Evolutionary conservation across 2,888 invertebrate species (phyloP), one percentile per base, ranked within the genome.

Genomic region (Nymphalis c-album): DNA sequence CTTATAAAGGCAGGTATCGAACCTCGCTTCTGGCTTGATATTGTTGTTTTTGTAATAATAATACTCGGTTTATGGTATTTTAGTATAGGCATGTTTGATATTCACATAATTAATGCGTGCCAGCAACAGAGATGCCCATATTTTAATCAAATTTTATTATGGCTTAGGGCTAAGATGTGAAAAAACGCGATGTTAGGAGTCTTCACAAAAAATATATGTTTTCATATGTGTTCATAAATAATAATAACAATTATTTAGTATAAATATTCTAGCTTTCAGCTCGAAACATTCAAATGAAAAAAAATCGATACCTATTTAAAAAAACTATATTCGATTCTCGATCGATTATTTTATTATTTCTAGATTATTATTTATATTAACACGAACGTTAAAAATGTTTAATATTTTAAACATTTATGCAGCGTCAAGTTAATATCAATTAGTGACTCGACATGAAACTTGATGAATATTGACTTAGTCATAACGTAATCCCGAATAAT

Each of bases 111-210:
- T 85, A 88, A 86, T 86, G 85, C 84, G 78, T 83, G 77, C 84
- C 80, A 84, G 81, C 81, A 80, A 79, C 78, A 76, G 79, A 84
- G 83, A 86, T 85, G 81, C 81, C 78, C 81, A 84, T 85, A 86
- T 85, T 88, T 87, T 87, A 87, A 88, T 89, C 84, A 87, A 85
- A 82, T 81, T 85, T 86, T 85, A 85, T 87, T 87, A 86, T 85
- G 73, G 73, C 76, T 74, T 82, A 77, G 84, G 84, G 83, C 81
- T 79, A 71, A 72, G 63, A 76, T 78, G 76, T 80, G 81, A 85
- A 85, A 85, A 82, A 84, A 57, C 80, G 17, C 64, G 58, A 63
- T 26, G 58, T 51, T 47, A 53, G 53, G 35, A 22, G 45, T 65
- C 53, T 60, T 6, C 18, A 60, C 53, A 60, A 60, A 65, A 58